Evolutionary conservation across 2,888 invertebrate genomes (phyloP).

Genomic region (Liopterus haemorrhoidalis): DNA sequence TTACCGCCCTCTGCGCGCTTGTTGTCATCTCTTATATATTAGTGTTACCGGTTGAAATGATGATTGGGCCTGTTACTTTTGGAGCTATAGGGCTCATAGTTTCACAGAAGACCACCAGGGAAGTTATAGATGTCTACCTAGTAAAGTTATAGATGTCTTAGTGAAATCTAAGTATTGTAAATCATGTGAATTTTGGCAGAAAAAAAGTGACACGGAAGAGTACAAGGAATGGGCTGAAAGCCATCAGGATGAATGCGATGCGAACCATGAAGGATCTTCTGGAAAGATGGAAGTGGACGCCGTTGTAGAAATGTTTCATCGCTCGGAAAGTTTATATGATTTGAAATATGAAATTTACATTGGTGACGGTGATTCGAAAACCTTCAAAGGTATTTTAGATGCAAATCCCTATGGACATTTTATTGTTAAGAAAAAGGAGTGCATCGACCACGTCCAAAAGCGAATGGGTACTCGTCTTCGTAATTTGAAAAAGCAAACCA

Average conservation of each 20-base stretch:
- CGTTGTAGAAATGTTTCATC: conserved; percentile 27
- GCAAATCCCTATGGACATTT: conserved; percentile 19
- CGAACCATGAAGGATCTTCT: conserved; percentile 28
- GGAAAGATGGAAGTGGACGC: conserved; percentile 33
- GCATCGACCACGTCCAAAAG: conserved; percentile 25
- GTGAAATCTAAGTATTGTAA: conserved; percentile 9
- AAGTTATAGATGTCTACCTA: too few relatives aligned
- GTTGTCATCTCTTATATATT: too few relatives aligned
- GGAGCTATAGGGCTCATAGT: too few relatives aligned
- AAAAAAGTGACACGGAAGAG: conserved; percentile 8
- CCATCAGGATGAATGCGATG: conserved; percentile 23
- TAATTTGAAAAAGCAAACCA: conserved; percentile 24
- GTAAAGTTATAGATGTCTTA: conserved; percentile 10
- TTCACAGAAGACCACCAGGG: too few relatives aligned
- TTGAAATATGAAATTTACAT: conserved; percentile 27
- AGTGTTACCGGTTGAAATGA: too few relatives aligned
- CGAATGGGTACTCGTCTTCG: conserved; percentile 24
- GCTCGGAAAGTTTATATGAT: conserved; percentile 22
- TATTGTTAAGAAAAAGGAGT: conserved; percentile 20
- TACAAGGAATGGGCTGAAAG: conserved; percentile 19
- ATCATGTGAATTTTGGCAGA: conserved; percentile 7
- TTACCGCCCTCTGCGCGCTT: too few relatives aligned
- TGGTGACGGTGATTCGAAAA: conserved; percentile 28
- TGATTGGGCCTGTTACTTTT: too few relatives aligned
- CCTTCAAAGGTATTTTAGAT: conserved; percentile 24